Base-by-base conservation (phyloP, 2,888 invertebrate genomes). In the Drosophila kuntzei region DNA sequence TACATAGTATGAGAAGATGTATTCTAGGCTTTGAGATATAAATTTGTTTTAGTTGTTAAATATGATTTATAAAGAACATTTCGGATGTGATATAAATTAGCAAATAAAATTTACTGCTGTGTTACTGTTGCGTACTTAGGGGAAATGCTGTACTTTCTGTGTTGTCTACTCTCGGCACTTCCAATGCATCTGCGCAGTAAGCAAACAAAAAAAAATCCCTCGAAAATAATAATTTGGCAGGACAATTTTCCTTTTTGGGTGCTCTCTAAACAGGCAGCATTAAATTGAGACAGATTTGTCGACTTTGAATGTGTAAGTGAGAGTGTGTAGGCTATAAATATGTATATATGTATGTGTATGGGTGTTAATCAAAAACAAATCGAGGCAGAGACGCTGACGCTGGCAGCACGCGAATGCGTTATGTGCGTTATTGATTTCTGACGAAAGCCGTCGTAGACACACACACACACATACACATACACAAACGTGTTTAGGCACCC, bases 381-480 rank as follows among this genome's bases (percentile, higher is more conserved):
- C 63, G 69, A 60, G 60, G 53, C 65, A 74, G 63, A 59, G 75
- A 57, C 50, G 57, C 36, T 55, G 75, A 57, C 50, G 57, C 36
- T 55, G 50, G 27, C 65, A 36, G 57, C 34, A 29, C 44, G 39
- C 44, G 60, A 67, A 60, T 67, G 80, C 80, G 69, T 67, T 72
- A 51, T 54, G 66, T 83, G 76, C 85, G 73, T 72, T 85, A 85
- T 85, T 85, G 85, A 85, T 85, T 85, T 85, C 80, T 63, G 73
- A 49, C 11, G 41, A 59, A 18, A 27, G 51, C 43, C 43, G 29
- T 34, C 22, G 27, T 34, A 32, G 25, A 54, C 41, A 22, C 36
- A 53, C 41, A 32, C 29, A 25, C 50, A 66, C 55, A 63, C 14
- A 46, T 18, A 32, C 46, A 74, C 41, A 22, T 36, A 49, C 12